These are phyloP conservation scores for Xestia sexstrigata DNA, from an alignment of 2,888 invertebrate species.

Conservation along the genomic window DNA sequence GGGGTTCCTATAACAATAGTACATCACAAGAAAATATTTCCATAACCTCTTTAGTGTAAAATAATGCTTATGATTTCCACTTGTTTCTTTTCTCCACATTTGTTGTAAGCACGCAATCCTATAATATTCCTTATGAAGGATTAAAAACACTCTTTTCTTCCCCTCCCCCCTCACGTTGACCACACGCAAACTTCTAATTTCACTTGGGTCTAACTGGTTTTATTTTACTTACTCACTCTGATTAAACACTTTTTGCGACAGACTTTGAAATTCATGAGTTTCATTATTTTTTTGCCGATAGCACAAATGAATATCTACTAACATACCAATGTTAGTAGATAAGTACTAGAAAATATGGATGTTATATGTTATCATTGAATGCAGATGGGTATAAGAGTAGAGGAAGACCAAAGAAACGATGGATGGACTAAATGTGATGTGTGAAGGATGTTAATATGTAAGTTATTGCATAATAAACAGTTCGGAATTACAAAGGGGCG, in stretches of 20 bases:
- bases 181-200: conserved; percentile 37
- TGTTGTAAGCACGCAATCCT: conserved; percentile 32
- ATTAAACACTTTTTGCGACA: not conserved
- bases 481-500: too few species aligned
- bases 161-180: too few species aligned
- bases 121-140: conserved; percentile 24
- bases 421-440: too few species aligned
- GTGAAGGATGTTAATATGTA: too few species aligned
- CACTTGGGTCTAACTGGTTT: not conserved
- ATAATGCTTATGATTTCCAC: not conserved
- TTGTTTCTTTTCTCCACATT: not conserved
- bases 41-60: not conserved
- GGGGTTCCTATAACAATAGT: too few species aligned
- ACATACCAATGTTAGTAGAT: too few species aligned
- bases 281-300: not conserved
- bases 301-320: too few species aligned
- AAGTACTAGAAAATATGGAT: too few species aligned
- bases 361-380: too few species aligned
- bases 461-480: too few species aligned
- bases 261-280: not conserved
- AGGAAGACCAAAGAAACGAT: too few species aligned
- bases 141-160: not conserved
- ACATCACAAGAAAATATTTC: not conserved
- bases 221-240: not conserved
- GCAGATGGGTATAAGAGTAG: too few species aligned